These are phyloP conservation scores for Phaethornis superciliosus DNA, from an alignment of 2,113 vertebrate species.

Conservation along the genomic window DNA sequence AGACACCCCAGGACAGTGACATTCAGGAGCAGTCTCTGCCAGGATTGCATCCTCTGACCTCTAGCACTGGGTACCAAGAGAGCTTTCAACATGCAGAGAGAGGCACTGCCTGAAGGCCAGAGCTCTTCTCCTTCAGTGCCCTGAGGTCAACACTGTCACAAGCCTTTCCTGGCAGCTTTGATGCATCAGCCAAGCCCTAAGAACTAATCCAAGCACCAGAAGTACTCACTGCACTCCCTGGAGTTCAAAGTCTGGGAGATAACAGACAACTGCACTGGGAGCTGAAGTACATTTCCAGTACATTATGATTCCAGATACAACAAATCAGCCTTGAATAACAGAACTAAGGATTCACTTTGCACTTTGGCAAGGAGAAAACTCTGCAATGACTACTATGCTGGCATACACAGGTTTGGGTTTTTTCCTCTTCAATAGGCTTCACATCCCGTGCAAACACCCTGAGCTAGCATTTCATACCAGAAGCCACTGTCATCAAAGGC, in stretches of 20 bases:
- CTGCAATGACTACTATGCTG: neutral
- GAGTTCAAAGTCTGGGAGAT: neutral
- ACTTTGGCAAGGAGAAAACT: neutral
- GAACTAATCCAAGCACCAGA: neutral
- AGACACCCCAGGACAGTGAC: no score
- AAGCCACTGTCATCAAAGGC: neutral
- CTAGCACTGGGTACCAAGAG: neutral
- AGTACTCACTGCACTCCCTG: neutral
- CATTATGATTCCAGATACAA: neutral
- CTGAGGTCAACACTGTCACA: neutral
- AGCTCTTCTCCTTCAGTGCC: neutral
- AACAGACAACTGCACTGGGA: neutral
- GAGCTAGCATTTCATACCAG: neutral
- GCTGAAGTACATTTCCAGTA: neutral
- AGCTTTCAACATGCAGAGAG: fast-evolving
- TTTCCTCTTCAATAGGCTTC: neutral
- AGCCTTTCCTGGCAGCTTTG: neutral
- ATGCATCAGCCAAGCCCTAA: neutral
- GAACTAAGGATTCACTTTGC: neutral
- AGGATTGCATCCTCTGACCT: neutral
- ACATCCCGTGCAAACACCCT: neutral
- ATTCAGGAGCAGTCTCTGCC: neutral
- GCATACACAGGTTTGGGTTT: neutral
- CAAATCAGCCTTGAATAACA: neutral
- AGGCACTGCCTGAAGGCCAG: neutral